Conservation (phyloP, 2,797 vertebrate species). For the Oreochromis mossambicus region DNA sequence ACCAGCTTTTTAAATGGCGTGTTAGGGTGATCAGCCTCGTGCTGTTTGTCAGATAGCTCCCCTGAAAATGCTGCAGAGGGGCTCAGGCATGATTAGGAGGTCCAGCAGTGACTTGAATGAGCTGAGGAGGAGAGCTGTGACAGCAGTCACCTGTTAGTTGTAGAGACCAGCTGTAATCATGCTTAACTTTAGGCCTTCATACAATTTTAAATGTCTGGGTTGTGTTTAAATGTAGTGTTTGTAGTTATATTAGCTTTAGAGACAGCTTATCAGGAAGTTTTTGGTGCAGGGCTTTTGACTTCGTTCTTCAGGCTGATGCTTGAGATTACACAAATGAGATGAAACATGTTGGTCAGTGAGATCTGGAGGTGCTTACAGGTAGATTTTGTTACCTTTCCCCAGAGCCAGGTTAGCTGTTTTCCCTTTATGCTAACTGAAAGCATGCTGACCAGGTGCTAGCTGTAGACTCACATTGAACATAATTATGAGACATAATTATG, state of each 20-base stretch:
- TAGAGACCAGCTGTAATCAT: neutral
- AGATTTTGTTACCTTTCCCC: neutral
- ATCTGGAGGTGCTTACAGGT: neutral
- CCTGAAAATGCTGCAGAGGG: neutral
- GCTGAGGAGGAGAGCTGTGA: neutral
- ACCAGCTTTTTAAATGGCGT: neutral
- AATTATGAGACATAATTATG: neutral
- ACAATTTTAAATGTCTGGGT: rapidly evolving
- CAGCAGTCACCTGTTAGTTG: neutral
- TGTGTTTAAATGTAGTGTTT: neutral
- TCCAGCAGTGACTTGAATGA: neutral
- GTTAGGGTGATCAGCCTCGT: neutral
- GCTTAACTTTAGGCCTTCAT: neutral
- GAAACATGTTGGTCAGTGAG: neutral
- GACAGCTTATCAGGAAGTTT: neutral
- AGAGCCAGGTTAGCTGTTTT: neutral
- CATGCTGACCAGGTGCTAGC: neutral
- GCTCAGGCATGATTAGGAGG: neutral
- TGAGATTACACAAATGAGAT: neutral
- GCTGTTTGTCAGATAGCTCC: neutral
- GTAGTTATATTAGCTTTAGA: neutral
- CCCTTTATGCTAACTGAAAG: neutral
- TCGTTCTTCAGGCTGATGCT: neutral
- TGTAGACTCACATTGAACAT: neutral
- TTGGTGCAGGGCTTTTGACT: neutral